A percentile compares a stretch with the other conserved stretches of the same genome.
Conservation (phyloP, 2,888 invertebrate species). For the Chrysolina haemoptera region DNA sequence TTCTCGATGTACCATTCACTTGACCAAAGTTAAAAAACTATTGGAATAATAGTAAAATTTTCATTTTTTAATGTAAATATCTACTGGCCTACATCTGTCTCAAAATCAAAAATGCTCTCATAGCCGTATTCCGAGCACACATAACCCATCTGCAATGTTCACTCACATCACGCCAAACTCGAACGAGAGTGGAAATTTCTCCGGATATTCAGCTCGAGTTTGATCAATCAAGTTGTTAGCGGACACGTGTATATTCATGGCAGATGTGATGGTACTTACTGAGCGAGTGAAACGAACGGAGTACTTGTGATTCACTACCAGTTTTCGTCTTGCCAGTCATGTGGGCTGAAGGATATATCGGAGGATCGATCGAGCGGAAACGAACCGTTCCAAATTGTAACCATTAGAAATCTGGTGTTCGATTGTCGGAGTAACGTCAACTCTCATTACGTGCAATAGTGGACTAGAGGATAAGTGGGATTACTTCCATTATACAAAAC, state of each 20-base stretch:
- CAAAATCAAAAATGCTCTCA: background rate
- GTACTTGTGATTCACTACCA: constrained; percentile 11
- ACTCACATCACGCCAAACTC: constrained; percentile 19
- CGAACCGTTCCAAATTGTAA: constrained; percentile 1
- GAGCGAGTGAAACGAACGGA: background rate
- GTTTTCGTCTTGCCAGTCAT: constrained; percentile 11
- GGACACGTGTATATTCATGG: constrained; percentile 21
- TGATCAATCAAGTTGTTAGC: constrained; percentile 21
- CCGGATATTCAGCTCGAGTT: constrained; percentile 21
- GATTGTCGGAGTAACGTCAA: background rate
- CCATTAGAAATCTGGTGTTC: background rate
- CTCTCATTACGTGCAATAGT: background rate
- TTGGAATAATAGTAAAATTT: too few species aligned
- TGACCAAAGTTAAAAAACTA: too few species aligned
- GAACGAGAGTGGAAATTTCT: constrained; percentile 17
- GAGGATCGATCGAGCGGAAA: constrained; percentile 3
- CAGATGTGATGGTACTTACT: constrained; percentile 18
- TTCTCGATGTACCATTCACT: too few species aligned
- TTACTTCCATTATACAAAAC: background rate
- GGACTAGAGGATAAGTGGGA: background rate
- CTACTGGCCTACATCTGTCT: background rate
- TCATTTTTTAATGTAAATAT: too few species aligned
- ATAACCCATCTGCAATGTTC: background rate
- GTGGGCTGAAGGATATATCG: background rate
- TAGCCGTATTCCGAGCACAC: constrained; percentile 11